These are phyloP conservation scores for Nyctibius grandis DNA, from an alignment of 2,797 vertebrate genomes.

Conservation along the genomic window DNA sequence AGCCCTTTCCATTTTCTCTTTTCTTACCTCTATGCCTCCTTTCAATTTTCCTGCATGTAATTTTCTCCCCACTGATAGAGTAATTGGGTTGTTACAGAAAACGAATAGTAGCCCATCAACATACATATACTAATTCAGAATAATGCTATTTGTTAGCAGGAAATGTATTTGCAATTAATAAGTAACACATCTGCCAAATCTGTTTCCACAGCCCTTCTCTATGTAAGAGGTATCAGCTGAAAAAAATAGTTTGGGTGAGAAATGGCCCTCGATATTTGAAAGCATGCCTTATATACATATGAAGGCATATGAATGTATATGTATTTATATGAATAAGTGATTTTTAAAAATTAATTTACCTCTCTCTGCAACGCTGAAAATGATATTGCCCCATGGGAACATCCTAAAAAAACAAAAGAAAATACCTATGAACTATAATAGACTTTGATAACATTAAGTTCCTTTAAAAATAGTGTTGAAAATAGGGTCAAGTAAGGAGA, in stretches of 20 bases:
- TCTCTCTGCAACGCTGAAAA: slow-evolving; percentile 86
- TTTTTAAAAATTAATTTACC: slow-evolving; percentile 23
- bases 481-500: not conserved
- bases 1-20: not conserved
- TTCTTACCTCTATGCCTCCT: not conserved
- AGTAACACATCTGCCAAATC: not conserved
- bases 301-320: not conserved
- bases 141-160: not conserved
- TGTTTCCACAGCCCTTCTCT: not conserved
- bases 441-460: not conserved
- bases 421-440: not conserved
- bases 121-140: not conserved
- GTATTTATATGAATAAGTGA: not conserved
- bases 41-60: not conserved
- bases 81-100: not conserved
- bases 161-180: not conserved
- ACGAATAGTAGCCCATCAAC: not conserved
- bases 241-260: not conserved
- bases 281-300: not conserved
- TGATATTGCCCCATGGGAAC: slow-evolving; percentile 92
- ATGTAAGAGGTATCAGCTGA: not conserved
- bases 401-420: slow-evolving; percentile 74
- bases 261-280: not conserved
- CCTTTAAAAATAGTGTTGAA: not conserved
- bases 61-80: not conserved